A percentile compares a stretch with the other conserved stretches of the same genome.
Evolutionary conservation across 2,888 invertebrate genomes (phyloP).

Genomic region (Polydrusus pterygomalis): DNA sequence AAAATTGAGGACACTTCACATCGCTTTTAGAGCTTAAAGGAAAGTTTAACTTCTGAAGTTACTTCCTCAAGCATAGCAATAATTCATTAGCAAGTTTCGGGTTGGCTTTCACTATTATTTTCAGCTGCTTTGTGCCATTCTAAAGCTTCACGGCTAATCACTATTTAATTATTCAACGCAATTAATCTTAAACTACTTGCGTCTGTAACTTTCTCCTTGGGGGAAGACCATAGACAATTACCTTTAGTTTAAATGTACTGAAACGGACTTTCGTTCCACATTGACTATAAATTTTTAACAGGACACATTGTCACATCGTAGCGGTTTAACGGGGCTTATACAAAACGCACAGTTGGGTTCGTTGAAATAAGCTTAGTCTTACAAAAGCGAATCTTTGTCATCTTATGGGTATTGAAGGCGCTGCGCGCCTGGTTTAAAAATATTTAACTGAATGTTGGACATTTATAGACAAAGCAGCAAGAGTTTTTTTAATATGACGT

Average conservation of each 20-base stretch:
- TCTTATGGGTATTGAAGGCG: too few species aligned
- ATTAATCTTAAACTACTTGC: slow-evolving; percentile 20
- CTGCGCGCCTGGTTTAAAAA: too few species aligned
- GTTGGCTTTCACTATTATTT: slow-evolving; percentile 13
- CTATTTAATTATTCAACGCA: slow-evolving; percentile 22
- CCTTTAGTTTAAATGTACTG: slow-evolving; percentile 3
- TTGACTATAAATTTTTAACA: slow-evolving; percentile 7
- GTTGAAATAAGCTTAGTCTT: too few species aligned
- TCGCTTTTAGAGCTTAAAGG: too few species aligned
- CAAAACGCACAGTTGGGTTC: background rate
- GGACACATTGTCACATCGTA: background rate
- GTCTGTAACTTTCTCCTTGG: slow-evolving; percentile 19
- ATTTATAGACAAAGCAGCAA: too few species aligned
- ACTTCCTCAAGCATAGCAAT: slow-evolving; percentile 50
- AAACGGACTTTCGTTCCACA: slow-evolving; percentile 12
- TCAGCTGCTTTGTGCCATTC: background rate
- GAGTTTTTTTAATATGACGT: too few species aligned
- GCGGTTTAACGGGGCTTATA: background rate
- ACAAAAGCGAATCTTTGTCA: too few species aligned
- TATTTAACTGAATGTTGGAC: too few species aligned
- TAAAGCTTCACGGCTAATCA: slow-evolving; percentile 21
- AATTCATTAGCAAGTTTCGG: slow-evolving; percentile 17
- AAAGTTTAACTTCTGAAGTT: slow-evolving; percentile 65
- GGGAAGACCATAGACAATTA: slow-evolving; percentile 16
- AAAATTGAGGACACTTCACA: too few species aligned